phyloP scores from a whole-genome alignment of 2,113 vertebrate genomes.

The Cebus imitator region DNA sequence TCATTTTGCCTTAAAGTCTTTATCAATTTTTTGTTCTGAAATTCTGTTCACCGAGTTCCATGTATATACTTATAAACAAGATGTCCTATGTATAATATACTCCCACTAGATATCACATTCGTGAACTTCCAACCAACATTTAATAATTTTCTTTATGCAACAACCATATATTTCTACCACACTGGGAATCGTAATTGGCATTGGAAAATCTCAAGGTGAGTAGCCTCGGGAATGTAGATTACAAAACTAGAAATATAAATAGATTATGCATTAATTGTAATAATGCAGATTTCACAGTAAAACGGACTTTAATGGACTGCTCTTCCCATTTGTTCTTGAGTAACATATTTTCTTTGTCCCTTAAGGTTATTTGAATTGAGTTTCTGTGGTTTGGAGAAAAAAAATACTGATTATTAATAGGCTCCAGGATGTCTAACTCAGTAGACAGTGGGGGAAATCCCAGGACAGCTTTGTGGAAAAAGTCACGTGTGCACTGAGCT shows the following conservation, averaged over 20 bases:
- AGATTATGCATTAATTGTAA: neutral
- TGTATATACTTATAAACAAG: neutral
- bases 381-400: constrained; percentile 31
- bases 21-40: neutral
- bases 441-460: neutral
- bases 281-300: neutral
- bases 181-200: neutral
- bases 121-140: neutral
- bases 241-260: neutral
- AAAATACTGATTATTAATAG: neutral
- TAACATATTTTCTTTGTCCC: neutral
- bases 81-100: neutral
- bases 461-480: neutral
- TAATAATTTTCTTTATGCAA: neutral
- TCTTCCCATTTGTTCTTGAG: neutral
- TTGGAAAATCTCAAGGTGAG: neutral
- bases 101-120: neutral
- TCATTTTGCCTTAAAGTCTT: neutral
- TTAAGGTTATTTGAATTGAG: neutral
- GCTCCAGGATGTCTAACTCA: neutral
- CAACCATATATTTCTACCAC: neutral
- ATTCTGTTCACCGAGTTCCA: neutral
- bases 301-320: neutral
- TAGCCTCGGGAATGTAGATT: neutral
- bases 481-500: neutral